A percentile compares a stretch with the other conserved stretches of the same genome.
phyloP scores from a whole-genome alignment of 1,140 invertebrate species.

The Dinothrombium tinctorium region DNA sequence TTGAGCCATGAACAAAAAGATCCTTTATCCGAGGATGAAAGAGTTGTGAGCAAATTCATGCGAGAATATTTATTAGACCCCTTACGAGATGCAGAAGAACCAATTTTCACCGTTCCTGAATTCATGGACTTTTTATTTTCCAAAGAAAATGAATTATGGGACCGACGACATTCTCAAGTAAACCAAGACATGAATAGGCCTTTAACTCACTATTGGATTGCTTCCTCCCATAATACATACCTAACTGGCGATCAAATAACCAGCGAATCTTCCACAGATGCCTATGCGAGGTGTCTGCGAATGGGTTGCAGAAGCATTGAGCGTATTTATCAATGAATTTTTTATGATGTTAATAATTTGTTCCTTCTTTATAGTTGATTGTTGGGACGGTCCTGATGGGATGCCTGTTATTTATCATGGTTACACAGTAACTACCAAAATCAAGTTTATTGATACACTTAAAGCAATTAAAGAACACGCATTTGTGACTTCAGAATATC shows the following conservation, averaged over 20 bases:
- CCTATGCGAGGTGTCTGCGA: conserved; percentile 71
- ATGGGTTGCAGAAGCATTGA: conserved; percentile 89
- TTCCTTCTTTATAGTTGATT: conserved; percentile 30
- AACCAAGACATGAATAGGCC: conserved; percentile 81
- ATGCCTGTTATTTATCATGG: conserved; percentile 88
- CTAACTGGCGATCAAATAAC: conserved; percentile 90
- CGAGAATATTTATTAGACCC: conserved; percentile 15
- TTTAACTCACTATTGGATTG: conserved; percentile 82
- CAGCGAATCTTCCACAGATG: conserved; percentile 84
- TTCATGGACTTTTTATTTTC: conserved; percentile 84
- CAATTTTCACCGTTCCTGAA: conserved; percentile 24
- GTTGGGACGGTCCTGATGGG: conserved; percentile 90
- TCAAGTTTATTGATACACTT: conserved; percentile 83
- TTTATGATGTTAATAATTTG: background rate
- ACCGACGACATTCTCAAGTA: conserved; percentile 41
- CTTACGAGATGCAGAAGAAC: conserved; percentile 12
- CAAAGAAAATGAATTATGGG: conserved; percentile 77
- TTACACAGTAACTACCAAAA: conserved; percentile 86
- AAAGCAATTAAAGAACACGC: conserved; percentile 87
- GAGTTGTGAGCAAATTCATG: conserved; percentile 13
- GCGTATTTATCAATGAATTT: conserved; percentile 20
- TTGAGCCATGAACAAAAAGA: conserved; percentile 45
- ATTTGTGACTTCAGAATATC: conserved; percentile 76
- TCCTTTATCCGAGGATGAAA: conserved; percentile 4
- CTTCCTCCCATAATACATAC: conserved; percentile 95